Evolutionary conservation across 23 tunicate species (phyloP).

Genomic region (Corella eumyota): DNA sequence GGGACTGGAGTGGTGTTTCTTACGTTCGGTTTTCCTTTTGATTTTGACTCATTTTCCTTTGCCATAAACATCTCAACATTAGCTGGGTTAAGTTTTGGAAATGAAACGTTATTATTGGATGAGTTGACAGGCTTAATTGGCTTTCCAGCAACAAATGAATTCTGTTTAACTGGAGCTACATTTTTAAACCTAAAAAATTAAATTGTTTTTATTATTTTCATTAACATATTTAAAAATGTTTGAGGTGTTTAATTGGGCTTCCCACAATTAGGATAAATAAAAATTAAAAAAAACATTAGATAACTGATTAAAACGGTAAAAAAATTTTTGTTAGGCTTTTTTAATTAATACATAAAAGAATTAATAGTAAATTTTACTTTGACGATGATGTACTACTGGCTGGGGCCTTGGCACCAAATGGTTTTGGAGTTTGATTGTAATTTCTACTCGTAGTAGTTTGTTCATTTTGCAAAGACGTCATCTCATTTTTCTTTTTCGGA

Average conservation of each 20-base stretch:
- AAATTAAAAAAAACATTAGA: neutral
- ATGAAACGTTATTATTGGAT: neutral
- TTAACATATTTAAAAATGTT: too few species aligned
- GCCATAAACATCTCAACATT: slow-evolving; percentile 8
- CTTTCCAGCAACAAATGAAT: too few species aligned
- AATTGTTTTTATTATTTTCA: too few species aligned
- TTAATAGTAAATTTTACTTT: neutral
- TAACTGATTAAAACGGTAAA: neutral
- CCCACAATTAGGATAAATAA: too few species aligned
- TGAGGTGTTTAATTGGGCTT: too few species aligned
- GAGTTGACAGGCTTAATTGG: neutral
- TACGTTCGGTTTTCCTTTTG: neutral
- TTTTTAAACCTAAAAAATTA: too few species aligned
- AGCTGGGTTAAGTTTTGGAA: slow-evolving; percentile 16
- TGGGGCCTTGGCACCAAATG: slow-evolving; percentile 1
- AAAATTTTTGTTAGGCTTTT: neutral
- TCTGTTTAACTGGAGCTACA: too few species aligned
- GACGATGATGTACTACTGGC: neutral
- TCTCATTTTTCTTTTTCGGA: slow-evolving; percentile 14
- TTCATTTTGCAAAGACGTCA: neutral
- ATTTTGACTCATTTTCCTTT: neutral
- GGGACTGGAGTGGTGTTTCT: slow-evolving; percentile 1
- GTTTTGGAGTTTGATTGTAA: slow-evolving; percentile 8
- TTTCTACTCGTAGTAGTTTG: neutral
- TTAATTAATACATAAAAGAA: neutral